Evolutionary conservation across 1,140 invertebrate species (phyloP).

Genomic region (Macrobrachium rosenbergii): DNA sequence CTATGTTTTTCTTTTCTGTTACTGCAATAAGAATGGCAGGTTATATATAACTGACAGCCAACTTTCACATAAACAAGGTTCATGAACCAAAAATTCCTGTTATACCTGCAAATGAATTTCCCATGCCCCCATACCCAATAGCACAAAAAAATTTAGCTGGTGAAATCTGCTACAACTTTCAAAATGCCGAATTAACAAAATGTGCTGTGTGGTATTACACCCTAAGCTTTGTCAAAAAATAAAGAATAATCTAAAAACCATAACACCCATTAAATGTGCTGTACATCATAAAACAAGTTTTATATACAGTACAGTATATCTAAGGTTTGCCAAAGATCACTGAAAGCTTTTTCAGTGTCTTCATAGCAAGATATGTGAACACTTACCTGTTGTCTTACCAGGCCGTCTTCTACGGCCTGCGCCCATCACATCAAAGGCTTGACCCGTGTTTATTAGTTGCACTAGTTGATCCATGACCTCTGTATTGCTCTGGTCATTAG

Average conservation of each 20-base stretch:
- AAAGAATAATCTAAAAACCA: background rate
- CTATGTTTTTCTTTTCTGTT: no score
- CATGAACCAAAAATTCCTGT: no score
- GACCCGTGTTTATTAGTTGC: constrained; percentile 65
- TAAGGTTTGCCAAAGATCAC: background rate
- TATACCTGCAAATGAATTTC: no score
- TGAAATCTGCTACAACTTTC: no score
- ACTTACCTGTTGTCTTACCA: constrained; percentile 51
- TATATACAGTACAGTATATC: constrained; percentile 13
- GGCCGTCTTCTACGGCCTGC: constrained; percentile 73
- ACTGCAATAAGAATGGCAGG: no score
- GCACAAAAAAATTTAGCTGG: no score
- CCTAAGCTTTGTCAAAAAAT: no score
- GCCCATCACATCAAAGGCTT: constrained; percentile 65
- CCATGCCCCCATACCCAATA: no score
- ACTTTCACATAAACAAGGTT: no score
- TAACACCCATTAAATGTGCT: background rate
- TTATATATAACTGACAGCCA: no score
- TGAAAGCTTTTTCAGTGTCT: background rate
- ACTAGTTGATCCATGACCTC: constrained; percentile 66
- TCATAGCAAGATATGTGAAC: background rate
- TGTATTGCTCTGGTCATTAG: constrained; percentile 71
- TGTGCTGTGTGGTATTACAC: no score
- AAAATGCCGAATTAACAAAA: no score
- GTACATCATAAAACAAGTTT: constrained; percentile 56